Conservation (phyloP, 2,888 invertebrate species). For the Acrobasis repandana region DNA sequence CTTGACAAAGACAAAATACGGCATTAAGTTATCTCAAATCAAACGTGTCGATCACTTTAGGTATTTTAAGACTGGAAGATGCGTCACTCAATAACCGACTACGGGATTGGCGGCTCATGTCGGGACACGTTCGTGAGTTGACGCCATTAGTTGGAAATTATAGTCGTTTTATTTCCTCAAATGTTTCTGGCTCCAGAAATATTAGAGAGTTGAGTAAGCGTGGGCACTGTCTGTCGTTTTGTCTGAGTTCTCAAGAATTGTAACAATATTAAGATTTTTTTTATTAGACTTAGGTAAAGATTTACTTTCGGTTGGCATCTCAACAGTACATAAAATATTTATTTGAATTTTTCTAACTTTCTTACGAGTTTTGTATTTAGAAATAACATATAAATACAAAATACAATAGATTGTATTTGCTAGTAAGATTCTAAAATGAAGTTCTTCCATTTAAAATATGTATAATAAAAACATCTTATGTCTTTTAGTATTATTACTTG, state of each 20-base stretch:
- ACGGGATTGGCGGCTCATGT: conserved; percentile 40
- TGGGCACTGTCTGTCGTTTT: conserved; percentile 44
- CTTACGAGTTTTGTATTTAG: not conserved
- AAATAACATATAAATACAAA: too few relatives aligned
- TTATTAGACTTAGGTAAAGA: not conserved
- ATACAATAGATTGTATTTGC: too few relatives aligned
- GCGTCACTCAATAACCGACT: conserved; percentile 1
- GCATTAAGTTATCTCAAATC: conserved; percentile 2
- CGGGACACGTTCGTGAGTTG: conserved; percentile 56
- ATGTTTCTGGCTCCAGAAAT: conserved; percentile 30
- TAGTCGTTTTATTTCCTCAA: conserved; percentile 26
- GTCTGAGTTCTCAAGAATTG: conserved; percentile 37
- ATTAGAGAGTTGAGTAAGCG: conserved; percentile 37
- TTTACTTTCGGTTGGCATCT: not conserved
- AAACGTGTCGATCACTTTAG: not conserved
- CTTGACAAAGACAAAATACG: not conserved
- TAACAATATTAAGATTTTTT: not conserved
- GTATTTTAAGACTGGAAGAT: conserved; percentile 16
- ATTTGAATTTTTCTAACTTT: conserved; percentile 1
- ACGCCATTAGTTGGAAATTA: conserved; percentile 22
- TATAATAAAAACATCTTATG: conserved; percentile 25
- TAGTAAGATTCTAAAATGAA: conserved; percentile 3
- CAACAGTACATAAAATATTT: too few relatives aligned
- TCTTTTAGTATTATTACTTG: not conserved
- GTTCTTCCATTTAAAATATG: conserved; percentile 1